These are phyloP conservation scores for Xyrichtys novacula DNA, from an alignment of 2,797 vertebrate genomes.

Conservation along the genomic window DNA sequence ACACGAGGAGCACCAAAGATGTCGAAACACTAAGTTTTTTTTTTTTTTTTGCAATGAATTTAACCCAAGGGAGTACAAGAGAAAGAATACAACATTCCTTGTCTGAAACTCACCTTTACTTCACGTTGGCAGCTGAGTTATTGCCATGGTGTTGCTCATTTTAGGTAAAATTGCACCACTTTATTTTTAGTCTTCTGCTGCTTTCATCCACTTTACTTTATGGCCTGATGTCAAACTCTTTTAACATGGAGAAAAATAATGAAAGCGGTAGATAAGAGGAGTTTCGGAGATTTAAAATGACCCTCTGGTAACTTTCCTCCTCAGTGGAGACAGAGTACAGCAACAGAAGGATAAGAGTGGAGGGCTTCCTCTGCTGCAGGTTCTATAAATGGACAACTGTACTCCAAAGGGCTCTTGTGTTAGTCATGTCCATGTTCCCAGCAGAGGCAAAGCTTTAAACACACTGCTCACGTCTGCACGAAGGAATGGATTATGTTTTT, in stretches of 20 bases:
- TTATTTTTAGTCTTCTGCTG: not conserved
- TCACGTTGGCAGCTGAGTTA: not conserved
- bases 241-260: not conserved
- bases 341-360: constrained; percentile 16
- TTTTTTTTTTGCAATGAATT: too few relatives aligned
- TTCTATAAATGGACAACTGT: constrained; percentile 44
- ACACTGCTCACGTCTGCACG: constrained; percentile 5
- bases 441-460: constrained; percentile 1
- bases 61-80: too few relatives aligned
- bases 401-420: constrained; percentile 22
- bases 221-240: not conserved
- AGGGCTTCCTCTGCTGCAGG: constrained; percentile 12
- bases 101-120: not conserved
- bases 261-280: not conserved
- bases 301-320: not conserved
- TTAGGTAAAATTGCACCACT: not conserved
- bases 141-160: not conserved
- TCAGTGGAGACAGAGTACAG: not conserved
- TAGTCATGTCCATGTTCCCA: constrained; percentile 29
- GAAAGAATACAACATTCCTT: too few relatives aligned
- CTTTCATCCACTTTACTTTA: not conserved
- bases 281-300: constrained; percentile 7
- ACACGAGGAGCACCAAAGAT: not conserved
- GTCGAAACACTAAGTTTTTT: too few relatives aligned
- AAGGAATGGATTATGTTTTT: too few relatives aligned